phyloP scores from a whole-genome alignment of 2,888 invertebrate genomes.

The Cataglyphis rosenhaueri region DNA sequence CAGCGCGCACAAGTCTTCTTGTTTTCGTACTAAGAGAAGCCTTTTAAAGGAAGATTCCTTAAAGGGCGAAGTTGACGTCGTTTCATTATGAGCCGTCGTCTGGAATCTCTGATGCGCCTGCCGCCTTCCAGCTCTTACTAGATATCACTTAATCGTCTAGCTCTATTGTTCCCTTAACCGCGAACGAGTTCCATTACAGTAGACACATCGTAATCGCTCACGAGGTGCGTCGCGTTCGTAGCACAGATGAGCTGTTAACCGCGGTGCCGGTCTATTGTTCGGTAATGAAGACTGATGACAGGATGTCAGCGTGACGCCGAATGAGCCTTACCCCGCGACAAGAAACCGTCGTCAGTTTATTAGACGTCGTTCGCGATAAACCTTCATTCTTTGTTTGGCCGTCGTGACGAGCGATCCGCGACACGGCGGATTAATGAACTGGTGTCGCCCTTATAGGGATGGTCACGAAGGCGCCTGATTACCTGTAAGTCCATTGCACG shows the following conservation, averaged over 20 bases:
- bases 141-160: constrained; percentile 75
- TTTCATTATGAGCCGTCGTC: constrained; percentile 59
- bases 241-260: constrained; percentile 80
- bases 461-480: constrained; percentile 52
- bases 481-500: constrained; percentile 22
- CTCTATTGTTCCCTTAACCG: constrained; percentile 80
- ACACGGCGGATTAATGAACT: constrained; percentile 79
- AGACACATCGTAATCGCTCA: constrained; percentile 71
- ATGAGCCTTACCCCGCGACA: constrained; percentile 73
- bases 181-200: constrained; percentile 73
- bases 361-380: constrained; percentile 80
- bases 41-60: constrained; percentile 54
- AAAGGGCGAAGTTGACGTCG: constrained; percentile 58
- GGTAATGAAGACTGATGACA: constrained; percentile 83
- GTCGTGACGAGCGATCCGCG: constrained; percentile 74
- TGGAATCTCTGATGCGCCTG: constrained; percentile 67
- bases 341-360: constrained; percentile 81
- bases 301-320: constrained; percentile 74
- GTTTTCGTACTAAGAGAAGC: constrained; percentile 44
- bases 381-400: constrained; percentile 78
- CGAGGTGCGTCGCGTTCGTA: constrained; percentile 72
- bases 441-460: constrained; percentile 45
- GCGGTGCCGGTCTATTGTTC: constrained; percentile 77
- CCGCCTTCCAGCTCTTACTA: constrained; percentile 68
- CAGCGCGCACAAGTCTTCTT: constrained; percentile 47